Percentiles rank a stretch among this genome's conserved stretches.
These are phyloP conservation scores for Rugalucina vietnamica DNA, from an alignment of 2,888 invertebrate genomes.

Conservation along the genomic window DNA sequence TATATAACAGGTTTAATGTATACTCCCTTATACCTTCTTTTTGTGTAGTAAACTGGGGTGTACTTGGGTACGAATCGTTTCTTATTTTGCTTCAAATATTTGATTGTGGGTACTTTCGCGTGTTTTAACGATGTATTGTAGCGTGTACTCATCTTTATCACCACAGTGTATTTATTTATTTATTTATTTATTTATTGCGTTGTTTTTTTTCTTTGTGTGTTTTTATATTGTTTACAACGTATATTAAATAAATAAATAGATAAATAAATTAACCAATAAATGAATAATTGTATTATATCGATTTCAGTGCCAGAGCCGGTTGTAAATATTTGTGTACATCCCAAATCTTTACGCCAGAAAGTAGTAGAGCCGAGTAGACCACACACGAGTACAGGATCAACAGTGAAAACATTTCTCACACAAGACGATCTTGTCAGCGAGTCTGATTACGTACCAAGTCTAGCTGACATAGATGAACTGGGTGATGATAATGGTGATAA, in stretches of 20 bases:
- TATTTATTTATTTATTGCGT: not conserved
- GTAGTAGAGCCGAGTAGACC: conserved; percentile 46
- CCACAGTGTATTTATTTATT: not conserved
- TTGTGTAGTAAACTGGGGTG: not conserved
- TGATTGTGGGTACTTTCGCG: too few relatives aligned
- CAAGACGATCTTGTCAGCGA: conserved; percentile 58
- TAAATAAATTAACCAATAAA: too few relatives aligned
- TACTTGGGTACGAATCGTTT: too few relatives aligned
- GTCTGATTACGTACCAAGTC: conserved; percentile 38
- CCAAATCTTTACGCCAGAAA: conserved; percentile 25
- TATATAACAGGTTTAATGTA: not conserved
- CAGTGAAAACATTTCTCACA: conserved; percentile 67
- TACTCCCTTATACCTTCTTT: not conserved
- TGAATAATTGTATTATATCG: not conserved
- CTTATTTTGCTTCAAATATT: too few relatives aligned
- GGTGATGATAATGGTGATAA: not conserved
- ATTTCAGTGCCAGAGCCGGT: conserved; percentile 25
- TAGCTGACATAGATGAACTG: conserved; percentile 41
- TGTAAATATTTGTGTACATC: conserved; percentile 44
- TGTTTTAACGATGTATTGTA: too few relatives aligned
- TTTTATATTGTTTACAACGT: not conserved
- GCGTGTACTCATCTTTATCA: not conserved
- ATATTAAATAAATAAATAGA: not conserved
- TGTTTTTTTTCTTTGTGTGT: not conserved
- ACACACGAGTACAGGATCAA: conserved; percentile 70